phyloP scores from a whole-genome alignment of 2,113 vertebrate species.

The Lepisosteus oculatus region DNA sequence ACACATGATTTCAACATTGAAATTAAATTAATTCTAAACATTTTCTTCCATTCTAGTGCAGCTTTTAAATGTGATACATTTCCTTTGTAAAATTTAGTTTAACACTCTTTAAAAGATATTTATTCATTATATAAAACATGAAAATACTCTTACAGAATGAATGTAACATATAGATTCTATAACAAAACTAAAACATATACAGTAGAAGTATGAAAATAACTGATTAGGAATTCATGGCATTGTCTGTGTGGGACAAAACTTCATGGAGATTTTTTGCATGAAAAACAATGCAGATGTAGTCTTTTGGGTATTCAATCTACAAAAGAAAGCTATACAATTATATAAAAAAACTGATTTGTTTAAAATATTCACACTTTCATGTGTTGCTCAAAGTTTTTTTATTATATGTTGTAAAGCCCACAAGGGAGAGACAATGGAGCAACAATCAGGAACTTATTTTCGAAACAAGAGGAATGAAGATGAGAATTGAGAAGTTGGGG shows the following conservation, averaged over 20 bases:
- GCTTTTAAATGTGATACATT: no score
- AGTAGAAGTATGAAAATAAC: not conserved
- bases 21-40: no score
- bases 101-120: no score
- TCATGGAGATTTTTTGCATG: not conserved
- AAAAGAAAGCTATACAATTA: not conserved
- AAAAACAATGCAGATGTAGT: not conserved
- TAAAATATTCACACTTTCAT: conserved; percentile 11
- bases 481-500: no score
- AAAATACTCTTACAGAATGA: no score
- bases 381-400: not conserved
- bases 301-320: conserved; percentile 5
- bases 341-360: not conserved
- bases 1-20: no score
- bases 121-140: no score
- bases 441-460: not conserved
- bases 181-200: no score
- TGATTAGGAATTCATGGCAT: not conserved
- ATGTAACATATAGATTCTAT: no score
- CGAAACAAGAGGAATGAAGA: no score
- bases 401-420: not conserved
- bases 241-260: not conserved
- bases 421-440: not conserved
- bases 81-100: no score
- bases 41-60: no score